Evolutionary conservation across 2,888 invertebrate genomes (phyloP), one percentile per base, ranked within the genome.

Genomic region (Neoaliturus tenellus): DNA sequence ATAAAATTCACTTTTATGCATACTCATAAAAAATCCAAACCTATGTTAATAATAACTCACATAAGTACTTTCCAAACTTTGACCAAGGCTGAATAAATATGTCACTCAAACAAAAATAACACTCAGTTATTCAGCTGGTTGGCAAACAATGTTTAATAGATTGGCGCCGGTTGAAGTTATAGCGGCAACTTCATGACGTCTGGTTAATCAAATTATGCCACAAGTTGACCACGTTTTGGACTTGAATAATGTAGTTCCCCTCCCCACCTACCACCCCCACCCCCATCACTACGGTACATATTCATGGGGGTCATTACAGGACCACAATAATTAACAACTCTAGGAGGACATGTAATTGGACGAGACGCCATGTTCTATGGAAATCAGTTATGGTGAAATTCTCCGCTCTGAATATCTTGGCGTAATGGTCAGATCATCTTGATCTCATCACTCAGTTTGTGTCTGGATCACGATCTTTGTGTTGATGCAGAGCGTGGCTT

Each of bases 311-410:
- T 20, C 71, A 71, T 33, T 71, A 39, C 39, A 39, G 33, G 17
- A 39, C 23, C 39, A 75, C 44, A 44, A 39, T 44, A 75, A 75
- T 75, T 41, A 75, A 75, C 73, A 44, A 71, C 33, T 75, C 73
- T 44, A 71, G 71, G 39, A 51, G 58, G 25, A 3, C 39, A 25
- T 75, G 17, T 71, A 71, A 71, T 71, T 71, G 71, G 71, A 71
- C n/a, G 20, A 33, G 39, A 33, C 23, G 71, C 71, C 71, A 25
- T 75, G 73, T 75, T 17, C 73, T 75, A 75, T 75, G 73, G 73
- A 25, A 75, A 75, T 75, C 73, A 75, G 73, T 75, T 75, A 75
- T 75, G 28, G 73, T 14, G 12, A 62, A 62, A 6, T 28, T 8
- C 23, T 25, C 39, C 10, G 10, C 35, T 6, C 35, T 35, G n/a